Evolutionary conservation across 2,797 vertebrate genomes (phyloP).

Genomic region (Anas bernieri): DNA sequence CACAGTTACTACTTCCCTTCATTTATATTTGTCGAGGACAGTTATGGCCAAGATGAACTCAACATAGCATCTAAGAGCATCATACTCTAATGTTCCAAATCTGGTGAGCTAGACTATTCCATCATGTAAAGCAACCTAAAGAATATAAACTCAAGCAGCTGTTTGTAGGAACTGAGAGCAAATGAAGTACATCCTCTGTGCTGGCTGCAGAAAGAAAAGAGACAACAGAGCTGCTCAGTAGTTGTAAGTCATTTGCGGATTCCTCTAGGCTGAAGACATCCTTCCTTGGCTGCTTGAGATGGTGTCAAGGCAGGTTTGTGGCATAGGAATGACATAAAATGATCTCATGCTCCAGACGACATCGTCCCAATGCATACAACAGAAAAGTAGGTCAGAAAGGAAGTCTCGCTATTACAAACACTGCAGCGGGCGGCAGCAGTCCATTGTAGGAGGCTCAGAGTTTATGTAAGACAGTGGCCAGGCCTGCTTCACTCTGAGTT

Average conservation of each 20-base stretch:
- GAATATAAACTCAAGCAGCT: not conserved
- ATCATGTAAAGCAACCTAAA: not conserved
- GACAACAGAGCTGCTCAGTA: not conserved
- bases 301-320: not conserved
- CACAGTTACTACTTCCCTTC: not conserved
- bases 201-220: not conserved
- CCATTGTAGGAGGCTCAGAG: not conserved
- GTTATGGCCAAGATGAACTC: not conserved
- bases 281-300: not conserved
- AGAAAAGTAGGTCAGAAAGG: constrained; percentile 66
- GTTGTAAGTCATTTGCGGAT: not conserved
- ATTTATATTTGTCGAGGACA: not conserved
- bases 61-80: not conserved
- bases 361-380: not conserved
- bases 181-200: not conserved
- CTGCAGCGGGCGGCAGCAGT: constrained; percentile 24
- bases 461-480: constrained; percentile 51
- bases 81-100: not conserved
- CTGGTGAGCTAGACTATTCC: not conserved
- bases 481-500: not conserved
- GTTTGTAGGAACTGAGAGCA: not conserved
- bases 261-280: not conserved
- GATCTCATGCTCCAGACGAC: constrained; percentile 5
- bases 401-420: constrained; percentile 38
- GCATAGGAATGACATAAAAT: not conserved